Evolutionary conservation across 2,797 vertebrate species (phyloP).

Genomic region (Poecilia velifera): DNA sequence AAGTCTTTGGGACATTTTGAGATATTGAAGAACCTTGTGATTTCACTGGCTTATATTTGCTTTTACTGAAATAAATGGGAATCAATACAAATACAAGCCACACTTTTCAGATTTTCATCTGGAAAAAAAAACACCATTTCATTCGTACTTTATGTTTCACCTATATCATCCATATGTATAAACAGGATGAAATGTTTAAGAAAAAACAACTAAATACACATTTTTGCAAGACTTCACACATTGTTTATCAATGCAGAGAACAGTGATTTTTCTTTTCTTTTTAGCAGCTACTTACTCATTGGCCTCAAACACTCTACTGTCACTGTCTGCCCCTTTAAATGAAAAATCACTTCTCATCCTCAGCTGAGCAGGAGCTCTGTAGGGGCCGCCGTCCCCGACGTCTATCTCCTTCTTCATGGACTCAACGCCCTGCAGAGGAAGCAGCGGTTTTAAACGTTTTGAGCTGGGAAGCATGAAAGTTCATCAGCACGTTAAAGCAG

Average conservation of each 20-base stretch:
- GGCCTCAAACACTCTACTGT: slow-evolving; percentile 86
- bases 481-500: not conserved
- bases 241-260: not conserved
- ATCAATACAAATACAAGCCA: not conserved
- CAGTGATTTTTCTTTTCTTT: not conserved
- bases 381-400: slow-evolving; percentile 85
- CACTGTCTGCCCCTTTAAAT: slow-evolving; percentile 77
- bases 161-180: not conserved
- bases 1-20: not conserved
- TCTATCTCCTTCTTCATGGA: slow-evolving; percentile 90
- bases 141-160: not conserved
- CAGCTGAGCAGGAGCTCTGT: slow-evolving; percentile 86
- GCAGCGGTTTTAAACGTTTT: not conserved
- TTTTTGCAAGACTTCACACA: not conserved
- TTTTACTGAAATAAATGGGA: not conserved
- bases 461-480: not conserved
- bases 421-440: slow-evolving; percentile 84
- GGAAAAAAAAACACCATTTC: not conserved
- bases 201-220: not conserved
- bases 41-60: not conserved
- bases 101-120: not conserved
- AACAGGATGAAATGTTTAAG: not conserved
- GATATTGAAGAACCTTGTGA: not conserved
- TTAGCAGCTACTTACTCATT: slow-evolving; percentile 84
- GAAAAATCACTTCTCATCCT: slow-evolving; percentile 90